Conservation (phyloP, 2,113 vertebrate genomes). For the Clarias macrocephalus region DNA sequence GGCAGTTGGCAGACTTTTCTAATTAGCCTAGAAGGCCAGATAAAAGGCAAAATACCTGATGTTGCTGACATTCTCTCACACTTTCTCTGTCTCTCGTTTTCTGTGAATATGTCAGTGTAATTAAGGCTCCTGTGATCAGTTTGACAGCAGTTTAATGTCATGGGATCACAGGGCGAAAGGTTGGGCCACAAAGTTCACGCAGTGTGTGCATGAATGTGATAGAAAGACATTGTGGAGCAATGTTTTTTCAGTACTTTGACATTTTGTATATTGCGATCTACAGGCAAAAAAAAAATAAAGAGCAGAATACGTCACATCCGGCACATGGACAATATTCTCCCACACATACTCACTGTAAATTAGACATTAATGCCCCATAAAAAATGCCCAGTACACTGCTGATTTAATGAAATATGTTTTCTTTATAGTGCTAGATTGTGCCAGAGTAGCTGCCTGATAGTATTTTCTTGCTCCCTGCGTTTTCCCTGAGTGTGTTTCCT, state of each 20-base stretch:
- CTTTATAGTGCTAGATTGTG: constrained; percentile 10
- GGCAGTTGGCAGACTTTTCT: constrained; percentile 45
- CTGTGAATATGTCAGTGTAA: constrained; percentile 56
- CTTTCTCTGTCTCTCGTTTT: constrained; percentile 37
- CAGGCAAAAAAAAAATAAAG: neutral
- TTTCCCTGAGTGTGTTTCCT: constrained; percentile 20
- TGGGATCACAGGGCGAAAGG: constrained; percentile 50
- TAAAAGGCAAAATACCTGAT: constrained; percentile 52
- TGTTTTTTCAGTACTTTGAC: constrained; percentile 6
- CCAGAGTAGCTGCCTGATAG: constrained; percentile 17
- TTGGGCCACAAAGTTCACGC: constrained; percentile 35
- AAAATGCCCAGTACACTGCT: constrained; percentile 3
- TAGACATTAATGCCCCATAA: constrained; percentile 9
- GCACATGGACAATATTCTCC: neutral
- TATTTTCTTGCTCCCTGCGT: constrained; percentile 3
- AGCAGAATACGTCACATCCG: neutral
- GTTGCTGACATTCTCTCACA: constrained; percentile 45
- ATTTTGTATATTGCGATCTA: neutral
- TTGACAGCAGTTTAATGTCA: constrained; percentile 59
- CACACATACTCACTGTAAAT: constrained; percentile 6
- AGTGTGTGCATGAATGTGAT: constrained; percentile 12
- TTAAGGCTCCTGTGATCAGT: constrained; percentile 52
- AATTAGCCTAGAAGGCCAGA: constrained; percentile 54
- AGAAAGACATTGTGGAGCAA: constrained; percentile 1
- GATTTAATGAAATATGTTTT: constrained; percentile 35